Evolutionary conservation across 37 sponge, comb jelly and placozoan species (phyloP).

Genomic region (Geodia barretti): DNA sequence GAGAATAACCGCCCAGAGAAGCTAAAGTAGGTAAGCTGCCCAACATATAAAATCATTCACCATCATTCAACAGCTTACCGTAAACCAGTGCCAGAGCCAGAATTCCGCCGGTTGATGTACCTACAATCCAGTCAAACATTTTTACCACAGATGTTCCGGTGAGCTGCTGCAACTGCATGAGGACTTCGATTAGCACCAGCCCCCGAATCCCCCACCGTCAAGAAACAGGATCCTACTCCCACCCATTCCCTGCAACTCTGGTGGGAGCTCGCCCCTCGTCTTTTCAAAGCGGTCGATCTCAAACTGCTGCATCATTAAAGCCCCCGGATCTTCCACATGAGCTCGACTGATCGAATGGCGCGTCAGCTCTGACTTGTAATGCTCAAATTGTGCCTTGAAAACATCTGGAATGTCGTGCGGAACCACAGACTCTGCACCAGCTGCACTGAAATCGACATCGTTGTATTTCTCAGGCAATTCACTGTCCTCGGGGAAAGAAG

Average conservation of each 20-base stretch:
- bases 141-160: conserved; percentile 19
- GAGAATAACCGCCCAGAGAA: too few species aligned
- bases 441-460: background rate
- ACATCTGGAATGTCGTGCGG: background rate
- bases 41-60: too few species aligned
- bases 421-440: conserved; percentile 10
- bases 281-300: conserved; percentile 36
- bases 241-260: background rate
- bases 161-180: conserved; percentile 14
- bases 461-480: background rate
- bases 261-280: background rate
- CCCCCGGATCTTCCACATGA: conserved; percentile 15
- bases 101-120: conserved; percentile 31
- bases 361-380: conserved; percentile 4
- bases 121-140: conserved; percentile 52
- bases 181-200: conserved; percentile 48
- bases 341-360: background rate
- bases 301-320: conserved; percentile 33
- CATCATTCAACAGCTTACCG: conserved; percentile 40
- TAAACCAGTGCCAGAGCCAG: conserved; percentile 33
- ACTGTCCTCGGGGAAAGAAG: conserved; percentile 22
- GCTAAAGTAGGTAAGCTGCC: too few species aligned
- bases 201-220: conserved; percentile 66
- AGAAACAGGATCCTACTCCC: conserved; percentile 49
- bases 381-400: background rate